Conservation (phyloP, 2,113 vertebrate genomes). For the Bubo bubo region DNA sequence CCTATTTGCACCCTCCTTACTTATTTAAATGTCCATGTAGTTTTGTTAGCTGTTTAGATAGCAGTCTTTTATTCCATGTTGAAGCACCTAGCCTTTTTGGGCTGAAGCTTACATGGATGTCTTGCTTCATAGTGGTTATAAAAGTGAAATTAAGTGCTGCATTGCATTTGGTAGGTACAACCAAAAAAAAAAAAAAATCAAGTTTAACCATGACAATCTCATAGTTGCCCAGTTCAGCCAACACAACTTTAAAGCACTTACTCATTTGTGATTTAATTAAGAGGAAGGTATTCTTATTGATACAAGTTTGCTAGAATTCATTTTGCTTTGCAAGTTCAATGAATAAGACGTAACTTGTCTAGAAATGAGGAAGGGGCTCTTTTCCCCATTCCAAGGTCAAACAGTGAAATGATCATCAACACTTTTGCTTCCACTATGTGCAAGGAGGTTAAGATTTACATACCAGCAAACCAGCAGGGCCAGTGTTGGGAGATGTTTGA, state of each 20-base stretch:
- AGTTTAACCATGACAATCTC: neutral
- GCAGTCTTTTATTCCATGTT: neutral
- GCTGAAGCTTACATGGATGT: neutral
- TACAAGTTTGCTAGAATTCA: slow-evolving; percentile 34
- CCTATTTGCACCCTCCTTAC: slow-evolving; percentile 59
- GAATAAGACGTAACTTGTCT: neutral
- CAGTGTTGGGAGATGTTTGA: slow-evolving; percentile 78
- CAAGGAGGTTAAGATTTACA: slow-evolving; percentile 77
- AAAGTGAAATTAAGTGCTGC: neutral
- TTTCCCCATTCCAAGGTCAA: slow-evolving; percentile 41
- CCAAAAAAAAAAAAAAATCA: neutral
- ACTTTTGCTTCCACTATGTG: slow-evolving; percentile 73
- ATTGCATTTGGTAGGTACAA: neutral
- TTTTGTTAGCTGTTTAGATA: neutral
- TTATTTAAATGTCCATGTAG: neutral
- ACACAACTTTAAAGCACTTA: neutral
- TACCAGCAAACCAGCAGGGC: slow-evolving; percentile 78
- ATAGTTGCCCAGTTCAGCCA: neutral
- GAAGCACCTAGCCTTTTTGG: neutral
- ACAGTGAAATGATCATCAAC: slow-evolving; percentile 30
- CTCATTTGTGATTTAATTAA: slow-evolving; percentile 1
- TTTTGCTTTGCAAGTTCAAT: slow-evolving; percentile 35
- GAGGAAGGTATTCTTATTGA: slow-evolving; percentile 24
- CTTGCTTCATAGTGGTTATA: neutral
- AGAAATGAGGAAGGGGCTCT: slow-evolving; percentile 22